Conservation (phyloP, 2,797 vertebrate genomes). For the Syncerus caffer region DNA sequence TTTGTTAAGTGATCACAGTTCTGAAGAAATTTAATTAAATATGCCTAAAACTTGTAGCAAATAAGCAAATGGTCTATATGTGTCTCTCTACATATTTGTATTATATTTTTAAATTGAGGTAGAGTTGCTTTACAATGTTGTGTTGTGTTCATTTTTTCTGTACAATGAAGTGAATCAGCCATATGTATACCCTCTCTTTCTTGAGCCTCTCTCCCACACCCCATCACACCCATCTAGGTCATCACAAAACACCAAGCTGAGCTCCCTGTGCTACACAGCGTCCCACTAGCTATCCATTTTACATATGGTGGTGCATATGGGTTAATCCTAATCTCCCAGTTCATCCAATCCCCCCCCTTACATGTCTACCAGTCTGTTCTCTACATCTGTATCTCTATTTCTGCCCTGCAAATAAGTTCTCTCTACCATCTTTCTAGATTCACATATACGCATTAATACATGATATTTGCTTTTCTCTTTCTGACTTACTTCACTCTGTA, state of each 20-base stretch:
- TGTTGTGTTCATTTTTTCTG: neutral
- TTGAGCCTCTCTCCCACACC: neutral
- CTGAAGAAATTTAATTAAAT: neutral
- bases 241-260: neutral
- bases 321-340: neutral
- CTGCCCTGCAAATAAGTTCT: neutral
- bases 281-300: neutral
- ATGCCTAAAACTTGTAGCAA: neutral
- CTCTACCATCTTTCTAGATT: neutral
- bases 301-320: neutral
- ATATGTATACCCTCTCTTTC: neutral
- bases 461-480: neutral
- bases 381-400: fast-evolving
- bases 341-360: neutral
- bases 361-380: neutral
- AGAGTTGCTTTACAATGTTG: neutral
- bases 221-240: neutral
- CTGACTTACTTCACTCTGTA: neutral
- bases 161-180: neutral
- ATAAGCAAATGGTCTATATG: neutral
- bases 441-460: neutral
- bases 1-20: neutral
- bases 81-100: neutral
- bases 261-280: fast-evolving
- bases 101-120: neutral